Conservation (phyloP, 1,140 invertebrate genomes). For the Drosophila miranda region DNA sequence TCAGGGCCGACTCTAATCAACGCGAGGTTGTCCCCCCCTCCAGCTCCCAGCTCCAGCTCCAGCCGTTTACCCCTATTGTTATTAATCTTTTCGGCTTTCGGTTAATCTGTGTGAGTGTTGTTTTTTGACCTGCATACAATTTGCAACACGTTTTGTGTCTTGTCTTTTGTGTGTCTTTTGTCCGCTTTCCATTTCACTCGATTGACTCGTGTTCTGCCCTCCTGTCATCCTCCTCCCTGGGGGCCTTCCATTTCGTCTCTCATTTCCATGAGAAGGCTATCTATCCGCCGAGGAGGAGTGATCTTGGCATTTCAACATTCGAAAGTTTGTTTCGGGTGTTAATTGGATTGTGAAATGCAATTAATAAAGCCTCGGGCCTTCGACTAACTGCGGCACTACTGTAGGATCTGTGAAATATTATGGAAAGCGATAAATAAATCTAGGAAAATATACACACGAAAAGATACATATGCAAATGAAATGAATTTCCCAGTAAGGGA, state of each 20-base stretch:
- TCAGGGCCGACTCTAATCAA: slow-evolving; percentile 58
- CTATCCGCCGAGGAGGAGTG: slow-evolving; percentile 2
- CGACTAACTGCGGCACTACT: background rate
- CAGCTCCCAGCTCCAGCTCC: background rate
- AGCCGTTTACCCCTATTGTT: slow-evolving; percentile 33
- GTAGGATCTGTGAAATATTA: too few species aligned
- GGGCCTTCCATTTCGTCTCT: slow-evolving; percentile 21
- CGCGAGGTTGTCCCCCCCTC: slow-evolving; percentile 39
- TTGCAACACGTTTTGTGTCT: slow-evolving; percentile 62
- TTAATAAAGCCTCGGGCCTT: slow-evolving; percentile 15
- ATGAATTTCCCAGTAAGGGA: too few species aligned
- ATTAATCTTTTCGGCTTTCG: slow-evolving; percentile 51
- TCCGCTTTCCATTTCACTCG: slow-evolving; percentile 67
- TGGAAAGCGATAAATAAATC: background rate
- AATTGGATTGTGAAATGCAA: slow-evolving; percentile 33
- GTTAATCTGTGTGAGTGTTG: slow-evolving; percentile 23
- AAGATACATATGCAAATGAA: too few species aligned
- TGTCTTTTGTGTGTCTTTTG: slow-evolving; percentile 36
- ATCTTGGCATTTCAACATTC: slow-evolving; percentile 29
- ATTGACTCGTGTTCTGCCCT: slow-evolving; percentile 31
- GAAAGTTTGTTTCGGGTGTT: slow-evolving; percentile 44
- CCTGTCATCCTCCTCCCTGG: slow-evolving; percentile 12
- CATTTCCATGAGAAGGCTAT: slow-evolving; percentile 42
- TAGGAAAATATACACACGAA: background rate
- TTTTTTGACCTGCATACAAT: slow-evolving; percentile 57